Evolutionary conservation across 2,113 vertebrate species (phyloP), one percentile per base, ranked within the genome.

Genomic region (Panthera uncia): DNA sequence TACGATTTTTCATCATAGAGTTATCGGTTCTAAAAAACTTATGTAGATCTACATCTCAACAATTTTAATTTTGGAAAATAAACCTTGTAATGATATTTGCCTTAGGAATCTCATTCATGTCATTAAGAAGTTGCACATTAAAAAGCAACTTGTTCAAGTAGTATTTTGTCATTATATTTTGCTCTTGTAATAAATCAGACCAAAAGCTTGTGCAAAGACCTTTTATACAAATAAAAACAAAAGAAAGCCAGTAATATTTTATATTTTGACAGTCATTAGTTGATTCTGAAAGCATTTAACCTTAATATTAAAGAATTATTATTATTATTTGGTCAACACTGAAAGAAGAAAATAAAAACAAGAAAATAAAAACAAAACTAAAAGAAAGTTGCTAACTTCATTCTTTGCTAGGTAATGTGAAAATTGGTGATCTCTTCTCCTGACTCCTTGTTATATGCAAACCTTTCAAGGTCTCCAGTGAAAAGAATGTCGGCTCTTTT

Each of bases 61-160:
- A 85, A 73, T 88, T 50, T 73, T 83, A 65, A 94, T 79, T 89
- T 97, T 82, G 52, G 38, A 94, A 92, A 90, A 33, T 79, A 33
- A 74, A 63, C 36, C 6, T 89, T 68, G 48, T n/a, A 31, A 9
- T 92, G 48, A 29, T 48, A 86, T 73, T 31, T 89, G 61, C 16
- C 36, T 11, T 79, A 74, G 10, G 3, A 85, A 80, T 92, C 21
- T 85, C 19, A 50, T 33, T 79, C 89, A 33, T 96, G 21, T 38
- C 55, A 73, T 80, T 48, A 85, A 80, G 27, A 48, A 94, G 79
- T 50, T 73, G 73, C 33, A 80, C 69, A 79, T 66, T 50, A 68
- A 87, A 89, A 83, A 31, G 8, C 23, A 50, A 1, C n/a, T 4
- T 50, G 29, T 41, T 65, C 38, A 82, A 83, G 82, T 27, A 55